These are phyloP conservation scores for Orthonevra nobilis DNA, from an alignment of 2,888 invertebrate genomes.

Conservation along the genomic window DNA sequence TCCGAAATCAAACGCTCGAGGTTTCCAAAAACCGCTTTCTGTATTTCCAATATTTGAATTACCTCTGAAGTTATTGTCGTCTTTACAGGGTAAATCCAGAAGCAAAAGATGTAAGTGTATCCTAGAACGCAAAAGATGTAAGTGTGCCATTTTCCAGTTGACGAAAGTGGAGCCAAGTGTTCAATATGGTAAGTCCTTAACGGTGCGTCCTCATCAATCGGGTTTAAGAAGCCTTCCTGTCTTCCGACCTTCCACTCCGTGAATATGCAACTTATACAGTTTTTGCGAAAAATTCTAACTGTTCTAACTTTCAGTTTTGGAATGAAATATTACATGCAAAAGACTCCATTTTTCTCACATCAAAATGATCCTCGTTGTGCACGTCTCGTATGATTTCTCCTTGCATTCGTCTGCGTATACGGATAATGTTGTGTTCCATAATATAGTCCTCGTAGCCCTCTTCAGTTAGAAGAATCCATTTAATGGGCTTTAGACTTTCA, in stretches of 20 bases:
- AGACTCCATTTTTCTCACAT: conserved; percentile 7
- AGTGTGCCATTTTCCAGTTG: not conserved
- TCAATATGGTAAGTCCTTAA: conserved; percentile 1
- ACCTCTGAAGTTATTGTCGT: conserved; percentile 2
- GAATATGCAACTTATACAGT: conserved; percentile 14
- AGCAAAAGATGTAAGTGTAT: not conserved
- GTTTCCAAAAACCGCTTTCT: conserved; percentile 3
- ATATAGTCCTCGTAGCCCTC: not conserved
- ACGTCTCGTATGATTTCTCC: not conserved
- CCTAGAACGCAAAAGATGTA: not conserved
- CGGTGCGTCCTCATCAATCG: not conserved
- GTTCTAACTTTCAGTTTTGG: not conserved
- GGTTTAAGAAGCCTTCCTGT: not conserved
- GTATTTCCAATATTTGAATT: not conserved
- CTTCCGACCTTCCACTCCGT: not conserved
- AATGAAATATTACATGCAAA: not conserved
- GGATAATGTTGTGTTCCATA: not conserved
- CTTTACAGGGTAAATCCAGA: conserved; percentile 9
- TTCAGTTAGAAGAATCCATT: not conserved
- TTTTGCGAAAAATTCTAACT: not conserved
- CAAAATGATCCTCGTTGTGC: not conserved
- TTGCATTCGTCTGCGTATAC: not conserved
- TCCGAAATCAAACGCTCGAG: not conserved
- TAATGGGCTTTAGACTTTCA: not conserved
- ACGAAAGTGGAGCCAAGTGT: not conserved